Evolutionary conservation across 1,140 invertebrate genomes (phyloP).

Genomic region (Drosophila carrolli): DNA sequence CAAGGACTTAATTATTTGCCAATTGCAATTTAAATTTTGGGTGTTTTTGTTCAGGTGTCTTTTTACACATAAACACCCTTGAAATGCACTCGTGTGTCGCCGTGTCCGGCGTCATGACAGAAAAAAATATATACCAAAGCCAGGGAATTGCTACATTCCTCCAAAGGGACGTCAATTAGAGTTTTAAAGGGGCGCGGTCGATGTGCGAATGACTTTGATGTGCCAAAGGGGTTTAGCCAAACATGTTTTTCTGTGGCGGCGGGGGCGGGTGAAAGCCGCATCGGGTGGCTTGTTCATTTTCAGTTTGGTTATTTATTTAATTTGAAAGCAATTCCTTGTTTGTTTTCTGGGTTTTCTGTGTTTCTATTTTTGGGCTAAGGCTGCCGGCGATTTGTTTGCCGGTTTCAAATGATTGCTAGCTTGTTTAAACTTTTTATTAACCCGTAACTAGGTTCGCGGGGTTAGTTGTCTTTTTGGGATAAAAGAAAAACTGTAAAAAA

Average conservation of each 20-base stretch:
- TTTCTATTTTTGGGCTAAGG: constrained; percentile 21
- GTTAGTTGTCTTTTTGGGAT: not conserved
- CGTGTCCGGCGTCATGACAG: constrained; percentile 54
- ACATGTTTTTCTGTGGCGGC: constrained; percentile 10
- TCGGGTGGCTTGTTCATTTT: constrained; percentile 23
- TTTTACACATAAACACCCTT: constrained; percentile 23
- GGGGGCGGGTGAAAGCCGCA: constrained; percentile 4
- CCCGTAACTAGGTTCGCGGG: constrained; percentile 13
- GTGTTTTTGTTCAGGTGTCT: constrained; percentile 1
- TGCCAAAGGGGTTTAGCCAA: constrained; percentile 6
- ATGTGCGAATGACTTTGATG: constrained; percentile 63
- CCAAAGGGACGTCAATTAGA: constrained; percentile 75
- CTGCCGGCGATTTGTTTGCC: constrained; percentile 45
- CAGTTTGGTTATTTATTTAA: constrained; percentile 69
- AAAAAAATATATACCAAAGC: constrained; percentile 42
- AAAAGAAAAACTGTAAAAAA: not conserved
- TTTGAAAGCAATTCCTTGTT: constrained; percentile 65
- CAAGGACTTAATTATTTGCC: too few species aligned
- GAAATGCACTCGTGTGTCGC: constrained; percentile 72
- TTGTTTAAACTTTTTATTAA: constrained; percentile 32
- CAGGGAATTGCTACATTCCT: constrained; percentile 64
- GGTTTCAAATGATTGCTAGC: constrained; percentile 38
- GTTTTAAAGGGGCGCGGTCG: constrained; percentile 45
- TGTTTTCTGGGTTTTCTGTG: constrained; percentile 32
- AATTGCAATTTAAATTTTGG: too few species aligned